Evolutionary conservation across 2,797 vertebrate genomes (phyloP).

Genomic region (Epinephelus coioides): DNA sequence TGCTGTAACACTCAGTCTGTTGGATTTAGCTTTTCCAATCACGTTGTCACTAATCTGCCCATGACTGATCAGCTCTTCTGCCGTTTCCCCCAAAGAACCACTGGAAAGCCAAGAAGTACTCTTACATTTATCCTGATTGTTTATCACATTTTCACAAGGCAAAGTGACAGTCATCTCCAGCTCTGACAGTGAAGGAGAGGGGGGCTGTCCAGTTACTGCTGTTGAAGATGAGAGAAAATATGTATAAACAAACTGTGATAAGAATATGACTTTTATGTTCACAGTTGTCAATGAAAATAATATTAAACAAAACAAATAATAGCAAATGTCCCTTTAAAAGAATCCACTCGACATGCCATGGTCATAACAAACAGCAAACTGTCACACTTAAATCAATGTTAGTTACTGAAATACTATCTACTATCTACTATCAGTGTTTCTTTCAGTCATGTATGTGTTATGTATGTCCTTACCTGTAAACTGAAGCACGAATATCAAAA

Average conservation of each 20-base stretch:
- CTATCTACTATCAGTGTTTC: no score
- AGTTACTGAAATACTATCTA: no score
- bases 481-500: no score
- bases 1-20: constrained; percentile 1
- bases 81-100: accelerated
- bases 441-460: no score
- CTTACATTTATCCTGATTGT: background rate
- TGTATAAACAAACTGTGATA: no score
- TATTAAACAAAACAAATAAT: background rate
- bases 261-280: background rate
- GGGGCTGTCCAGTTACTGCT: accelerated
- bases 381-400: no score
- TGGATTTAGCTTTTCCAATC: accelerated
- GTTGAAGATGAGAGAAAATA: background rate
- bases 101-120: background rate
- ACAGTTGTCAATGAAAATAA: background rate
- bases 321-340: no score
- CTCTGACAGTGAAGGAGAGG: background rate
- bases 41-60: accelerated
- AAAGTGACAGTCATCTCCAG: constrained; percentile 10
- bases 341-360: background rate
- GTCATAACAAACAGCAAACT: no score
- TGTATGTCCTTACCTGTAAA: no score
- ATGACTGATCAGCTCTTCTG: background rate
- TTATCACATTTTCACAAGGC: background rate